Conservation (phyloP, 1,140 invertebrate genomes). For the Chionoecetes opilio region DNA sequence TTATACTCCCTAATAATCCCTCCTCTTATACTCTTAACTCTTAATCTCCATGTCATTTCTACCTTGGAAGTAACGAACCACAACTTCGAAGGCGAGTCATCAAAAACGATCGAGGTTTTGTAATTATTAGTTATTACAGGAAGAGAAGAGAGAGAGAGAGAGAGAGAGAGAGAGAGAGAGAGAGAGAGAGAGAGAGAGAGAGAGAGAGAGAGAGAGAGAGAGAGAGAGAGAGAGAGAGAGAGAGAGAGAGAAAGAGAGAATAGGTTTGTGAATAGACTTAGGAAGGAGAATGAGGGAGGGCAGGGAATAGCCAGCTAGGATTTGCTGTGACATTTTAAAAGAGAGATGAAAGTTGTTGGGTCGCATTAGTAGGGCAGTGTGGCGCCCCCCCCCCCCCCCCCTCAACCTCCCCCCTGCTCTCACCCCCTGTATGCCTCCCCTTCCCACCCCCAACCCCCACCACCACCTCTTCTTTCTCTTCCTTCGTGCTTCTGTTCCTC, state of each 20-base stretch:
- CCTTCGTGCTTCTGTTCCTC: no score
- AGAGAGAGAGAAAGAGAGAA: neutral
- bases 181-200: no score
- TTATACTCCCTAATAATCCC: no score
- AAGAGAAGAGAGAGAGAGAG: neutral
- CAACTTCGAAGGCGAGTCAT: no score
- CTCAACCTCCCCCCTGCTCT: no score
- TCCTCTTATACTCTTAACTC: no score
- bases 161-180: neutral
- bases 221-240: neutral
- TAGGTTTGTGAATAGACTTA: neutral
- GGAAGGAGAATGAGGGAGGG: neutral
- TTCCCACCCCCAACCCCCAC: no score
- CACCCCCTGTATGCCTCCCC: no score
- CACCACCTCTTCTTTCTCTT: no score
- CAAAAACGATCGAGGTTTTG: neutral
- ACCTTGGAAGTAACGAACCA: no score
- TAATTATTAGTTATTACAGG: neutral
- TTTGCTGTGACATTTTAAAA: slow-evolving; percentile 3
- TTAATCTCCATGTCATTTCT: no score
- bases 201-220: neutral
- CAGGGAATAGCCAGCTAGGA: neutral
- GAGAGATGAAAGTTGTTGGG: slow-evolving; percentile 6
- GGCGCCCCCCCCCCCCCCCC: neutral
- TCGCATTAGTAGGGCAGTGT: neutral